phyloP scores from a whole-genome alignment of 2,113 vertebrate species.

The Percopsis transmontana region DNA sequence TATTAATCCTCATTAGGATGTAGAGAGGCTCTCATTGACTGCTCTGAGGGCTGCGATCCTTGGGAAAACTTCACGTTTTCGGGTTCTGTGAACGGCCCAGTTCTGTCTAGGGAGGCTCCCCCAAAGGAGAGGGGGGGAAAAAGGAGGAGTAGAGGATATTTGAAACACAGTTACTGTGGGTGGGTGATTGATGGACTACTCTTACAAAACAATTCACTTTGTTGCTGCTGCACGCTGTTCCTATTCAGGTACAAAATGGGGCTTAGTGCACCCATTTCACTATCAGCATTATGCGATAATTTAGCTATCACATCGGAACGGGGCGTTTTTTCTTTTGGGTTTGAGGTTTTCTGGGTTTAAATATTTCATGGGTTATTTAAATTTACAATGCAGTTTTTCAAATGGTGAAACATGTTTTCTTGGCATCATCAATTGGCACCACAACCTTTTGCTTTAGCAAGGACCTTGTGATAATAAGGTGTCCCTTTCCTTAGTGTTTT shows the following conservation, averaged over 20 bases:
- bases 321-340: not conserved
- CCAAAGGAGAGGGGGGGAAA: conserved; percentile 22
- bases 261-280: not conserved
- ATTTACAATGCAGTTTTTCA: not conserved
- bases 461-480: not conserved
- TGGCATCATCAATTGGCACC: not conserved
- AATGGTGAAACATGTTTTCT: not conserved
- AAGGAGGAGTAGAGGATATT: conserved; percentile 16
- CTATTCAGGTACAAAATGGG: not conserved
- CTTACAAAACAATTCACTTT: conserved; percentile 8
- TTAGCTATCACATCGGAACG: not conserved
- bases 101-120: conserved; percentile 56
- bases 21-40: conserved; percentile 71
- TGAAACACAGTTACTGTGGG: conserved; percentile 14
- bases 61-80: conserved; percentile 48
- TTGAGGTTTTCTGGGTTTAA: not conserved
- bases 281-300: not conserved
- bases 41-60: conserved; percentile 64
- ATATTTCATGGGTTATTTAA: not conserved
- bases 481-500: not conserved
- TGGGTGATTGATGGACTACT: conserved; percentile 14
- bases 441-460: not conserved
- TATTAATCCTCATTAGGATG: conserved; percentile 80
- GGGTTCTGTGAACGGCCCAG: conserved; percentile 50
- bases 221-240: not conserved